Evolutionary conservation across 1,140 invertebrate species (phyloP), one percentile per base, ranked within the genome.

Genomic region (Antheraea pernyi): DNA sequence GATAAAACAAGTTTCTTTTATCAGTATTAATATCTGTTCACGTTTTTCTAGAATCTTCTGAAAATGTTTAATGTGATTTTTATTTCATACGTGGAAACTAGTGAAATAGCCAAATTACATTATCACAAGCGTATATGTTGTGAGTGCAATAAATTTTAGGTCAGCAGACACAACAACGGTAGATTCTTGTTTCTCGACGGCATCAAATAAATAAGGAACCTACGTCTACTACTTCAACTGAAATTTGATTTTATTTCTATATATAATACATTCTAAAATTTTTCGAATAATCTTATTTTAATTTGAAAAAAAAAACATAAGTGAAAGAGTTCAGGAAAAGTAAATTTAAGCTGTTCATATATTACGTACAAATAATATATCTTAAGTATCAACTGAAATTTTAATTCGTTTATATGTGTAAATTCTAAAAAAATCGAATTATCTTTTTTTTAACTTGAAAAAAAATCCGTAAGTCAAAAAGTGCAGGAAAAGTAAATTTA

Each of bases 131-230:
- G 46, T n/a, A 53, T 10, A 53, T 53, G 6, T 62, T 59, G 30
- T 58, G 67, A 67, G 59, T 66, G 65, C 75, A 67, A 80, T 78
- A 65, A 78, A 82, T 83, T 85, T 80, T 80, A 76, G 79, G 83
- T 84, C 81, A 85, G 80, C 69, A 83, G 81, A 86, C 79, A 79
- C 79, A 66, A 53, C 78, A 86, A 86, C 83, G 81, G 83, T 85
- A 83, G 71, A 79, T 79, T 81, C 82, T 79, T 80, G 84, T 86
- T 83, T 75, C 74, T 72, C 69, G 77, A 64, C 69, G 65, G 65
- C 73, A 75, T 71, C 65, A 71, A 68, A 76, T 82, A 76, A 78
- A 77, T 76, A 71, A 73, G 61, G 46, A 10, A 71, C 68, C 68
- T 62, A 69, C n/a, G n/a, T n/a, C n/a, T n/a, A n/a, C n/a, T n/a